Conservation (phyloP, 92 coral and sea anemone genomes). For the Chrysogorgia sp. region DNA sequence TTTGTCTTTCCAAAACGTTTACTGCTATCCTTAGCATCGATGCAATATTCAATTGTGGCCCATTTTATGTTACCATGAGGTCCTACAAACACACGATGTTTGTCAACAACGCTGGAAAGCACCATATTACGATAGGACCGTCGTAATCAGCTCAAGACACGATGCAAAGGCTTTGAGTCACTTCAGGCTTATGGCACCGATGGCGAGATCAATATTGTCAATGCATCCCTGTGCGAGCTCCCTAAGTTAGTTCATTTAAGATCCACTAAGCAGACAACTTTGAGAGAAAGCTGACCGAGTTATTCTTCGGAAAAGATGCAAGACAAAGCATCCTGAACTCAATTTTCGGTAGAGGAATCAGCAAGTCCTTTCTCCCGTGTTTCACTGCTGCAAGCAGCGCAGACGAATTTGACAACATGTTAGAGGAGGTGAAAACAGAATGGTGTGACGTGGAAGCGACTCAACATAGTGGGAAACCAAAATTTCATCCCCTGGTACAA, state of each 20-base stretch:
- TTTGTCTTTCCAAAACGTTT: conserved; percentile 39
- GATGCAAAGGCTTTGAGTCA: conserved; percentile 47
- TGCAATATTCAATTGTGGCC: conserved; percentile 67
- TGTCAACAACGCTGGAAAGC: conserved; percentile 50
- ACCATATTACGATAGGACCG: conserved; percentile 52
- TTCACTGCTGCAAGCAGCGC: conserved; percentile 59
- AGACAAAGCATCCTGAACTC: conserved; percentile 41
- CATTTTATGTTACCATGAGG: conserved; percentile 54
- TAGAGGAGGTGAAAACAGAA: conserved; percentile 30
- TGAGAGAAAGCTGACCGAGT: conserved; percentile 52
- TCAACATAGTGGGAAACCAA: conserved; percentile 56
- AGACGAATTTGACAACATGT: conserved; percentile 61
- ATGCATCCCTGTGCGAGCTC: conserved; percentile 63
- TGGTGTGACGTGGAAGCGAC: conserved; percentile 58
- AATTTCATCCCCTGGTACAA: conserved; percentile 50
- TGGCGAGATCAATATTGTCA: conserved; percentile 61
- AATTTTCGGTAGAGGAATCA: conserved; percentile 56
- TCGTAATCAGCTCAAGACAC: conserved; percentile 55
- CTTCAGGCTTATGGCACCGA: conserved; percentile 61
- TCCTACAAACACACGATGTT: conserved; percentile 60
- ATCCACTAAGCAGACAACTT: conserved; percentile 61
- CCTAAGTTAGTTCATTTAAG: conserved; percentile 58
- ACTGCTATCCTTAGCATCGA: conserved; percentile 57
- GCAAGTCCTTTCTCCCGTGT: conserved; percentile 46
- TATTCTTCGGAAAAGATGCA: conserved; percentile 51